Evolutionary conservation across 2,113 vertebrate genomes (phyloP), one percentile per base, ranked within the genome.

Genomic region (Gambusia affinis): DNA sequence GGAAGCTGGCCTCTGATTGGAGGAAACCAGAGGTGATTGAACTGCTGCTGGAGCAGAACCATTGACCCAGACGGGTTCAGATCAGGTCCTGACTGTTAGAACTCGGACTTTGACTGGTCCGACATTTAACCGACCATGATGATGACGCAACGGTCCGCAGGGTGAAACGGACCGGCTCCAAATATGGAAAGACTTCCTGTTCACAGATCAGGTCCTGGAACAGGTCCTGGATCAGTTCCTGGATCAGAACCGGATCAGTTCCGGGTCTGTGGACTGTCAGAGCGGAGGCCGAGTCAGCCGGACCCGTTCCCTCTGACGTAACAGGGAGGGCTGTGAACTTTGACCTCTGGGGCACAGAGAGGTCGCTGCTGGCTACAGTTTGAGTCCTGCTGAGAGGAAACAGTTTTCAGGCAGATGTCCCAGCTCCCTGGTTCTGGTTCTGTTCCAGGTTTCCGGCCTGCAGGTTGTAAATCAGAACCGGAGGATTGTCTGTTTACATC

Each of bases 1-100:
- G 60, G 67, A 64, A 65, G 61, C 70, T 86, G 80, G 66, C 64
- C n/a, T 90, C 69, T 87, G 87, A 94, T 91, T 93, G 91, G 92
- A 73, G 75, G 51, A 67, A 67, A 72, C 69, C 8, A 37, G 8
- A 67, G 64, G 71, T 82, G 88, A 88, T 85, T 70, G 70, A 81
- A 68, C 85, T 88, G 72, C 67, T 81, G 54, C 61, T 35, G 11
- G 30, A 79, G 64, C 24, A 11, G 3, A 17, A 33, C 64, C 31
- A 75, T 80, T 80, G 22, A 11, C 8, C 17, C 19, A n/a, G 8
- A 57, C 51, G 5, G 8, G 51, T 57, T 57, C 27, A 27, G 27
- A 27, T 27, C 27, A 27, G 27, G 27, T 1, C 19, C 22, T 10
- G 17, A 24, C 51, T 57, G 24, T 57, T 2, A 11, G 24, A 57